These are phyloP conservation scores for Apamea epomidion DNA, from an alignment of 2,888 invertebrate genomes.

Conservation along the genomic window DNA sequence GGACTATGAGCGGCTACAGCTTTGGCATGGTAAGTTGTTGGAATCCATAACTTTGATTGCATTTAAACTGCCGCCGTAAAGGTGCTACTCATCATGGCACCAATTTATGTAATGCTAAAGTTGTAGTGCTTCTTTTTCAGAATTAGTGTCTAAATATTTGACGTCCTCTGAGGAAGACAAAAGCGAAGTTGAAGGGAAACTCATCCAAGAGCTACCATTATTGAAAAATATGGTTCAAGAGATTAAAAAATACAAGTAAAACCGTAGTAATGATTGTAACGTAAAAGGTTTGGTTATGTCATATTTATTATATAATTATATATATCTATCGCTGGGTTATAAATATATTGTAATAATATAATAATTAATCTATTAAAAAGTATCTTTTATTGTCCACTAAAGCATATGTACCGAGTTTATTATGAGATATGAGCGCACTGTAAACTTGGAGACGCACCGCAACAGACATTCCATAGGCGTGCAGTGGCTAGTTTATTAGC, in stretches of 20 bases:
- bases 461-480: background rate
- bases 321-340: background rate
- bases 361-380: background rate
- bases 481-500: background rate
- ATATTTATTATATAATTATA: constrained; percentile 16
- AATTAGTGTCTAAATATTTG: constrained; percentile 84
- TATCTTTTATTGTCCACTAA: background rate
- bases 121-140: constrained; percentile 68
- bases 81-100: background rate
- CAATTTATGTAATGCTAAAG: background rate
- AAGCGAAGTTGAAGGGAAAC: constrained; percentile 74
- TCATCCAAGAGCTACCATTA: constrained; percentile 79
- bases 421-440: background rate
- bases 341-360: constrained; percentile 7
- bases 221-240: constrained; percentile 83
- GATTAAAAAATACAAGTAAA: constrained; percentile 84
- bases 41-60: background rate
- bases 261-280: constrained; percentile 10
- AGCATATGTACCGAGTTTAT: background rate
- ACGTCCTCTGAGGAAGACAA: constrained; percentile 82
- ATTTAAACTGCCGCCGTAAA: background rate
- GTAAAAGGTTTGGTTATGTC: constrained; percentile 17
- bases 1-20: constrained; percentile 91
- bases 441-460: background rate
- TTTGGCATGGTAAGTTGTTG: constrained; percentile 93